A percentile compares a stretch with the other conserved stretches of the same genome.
Evolutionary conservation across 2,888 invertebrate species (phyloP).

Genomic region (Calameuta pallipes): DNA sequence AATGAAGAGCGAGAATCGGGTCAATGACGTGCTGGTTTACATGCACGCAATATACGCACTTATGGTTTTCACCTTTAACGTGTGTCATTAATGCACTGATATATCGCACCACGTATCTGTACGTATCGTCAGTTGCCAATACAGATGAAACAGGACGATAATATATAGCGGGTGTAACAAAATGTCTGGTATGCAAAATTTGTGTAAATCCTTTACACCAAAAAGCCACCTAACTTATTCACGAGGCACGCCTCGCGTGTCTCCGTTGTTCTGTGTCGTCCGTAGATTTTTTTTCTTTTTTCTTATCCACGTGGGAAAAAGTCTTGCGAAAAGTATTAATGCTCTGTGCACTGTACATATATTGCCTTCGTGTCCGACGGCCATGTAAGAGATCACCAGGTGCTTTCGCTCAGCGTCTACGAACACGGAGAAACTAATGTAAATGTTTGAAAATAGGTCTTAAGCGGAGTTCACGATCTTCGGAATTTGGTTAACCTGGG

Average conservation of each 20-base stretch:
- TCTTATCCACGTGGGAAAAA: not conserved
- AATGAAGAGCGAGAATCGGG: slow-evolving; percentile 20
- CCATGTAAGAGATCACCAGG: not conserved
- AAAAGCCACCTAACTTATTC: not conserved
- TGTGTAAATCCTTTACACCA: not conserved
- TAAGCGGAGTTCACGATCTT: not conserved
- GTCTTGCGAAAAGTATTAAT: not conserved
- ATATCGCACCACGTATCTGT: not conserved
- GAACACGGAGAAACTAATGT: not conserved
- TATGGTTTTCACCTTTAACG: not conserved
- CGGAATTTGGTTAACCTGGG: not conserved
- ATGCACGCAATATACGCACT: not conserved
- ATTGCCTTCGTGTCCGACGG: not conserved
- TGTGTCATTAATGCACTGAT: not conserved
- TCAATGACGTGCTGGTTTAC: slow-evolving; percentile 13
- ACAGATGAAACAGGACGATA: not conserved
- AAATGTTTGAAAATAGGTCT: not conserved
- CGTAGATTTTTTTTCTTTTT: not conserved
- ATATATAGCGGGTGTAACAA: not conserved
- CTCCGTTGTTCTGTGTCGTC: not conserved
- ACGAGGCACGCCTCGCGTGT: not conserved
- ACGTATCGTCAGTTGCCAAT: not conserved
- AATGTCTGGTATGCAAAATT: not conserved
- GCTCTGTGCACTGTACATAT: not conserved
- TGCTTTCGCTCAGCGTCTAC: not conserved